These are phyloP conservation scores for Naso thynnoides DNA, from an alignment of 2,797 vertebrate genomes.

Conservation along the genomic window DNA sequence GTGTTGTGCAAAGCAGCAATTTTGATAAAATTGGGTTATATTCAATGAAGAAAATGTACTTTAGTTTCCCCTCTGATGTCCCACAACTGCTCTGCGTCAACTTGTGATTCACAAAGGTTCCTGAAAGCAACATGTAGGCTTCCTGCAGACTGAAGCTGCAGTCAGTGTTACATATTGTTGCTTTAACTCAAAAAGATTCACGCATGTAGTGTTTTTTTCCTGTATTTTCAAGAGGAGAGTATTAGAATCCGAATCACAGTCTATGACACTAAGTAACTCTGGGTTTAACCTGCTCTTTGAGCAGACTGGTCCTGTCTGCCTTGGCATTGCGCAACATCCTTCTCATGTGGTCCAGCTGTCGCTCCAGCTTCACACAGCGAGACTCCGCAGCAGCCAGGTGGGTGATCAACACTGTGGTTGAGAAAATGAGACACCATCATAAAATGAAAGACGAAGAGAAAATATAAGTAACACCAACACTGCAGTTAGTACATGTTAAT, in stretches of 20 bases:
- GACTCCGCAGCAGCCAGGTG: constrained; percentile 91
- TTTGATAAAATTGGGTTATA: too few relatives aligned
- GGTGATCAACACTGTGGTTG: constrained; percentile 85
- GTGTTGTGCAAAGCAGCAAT: too few relatives aligned
- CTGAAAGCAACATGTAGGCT: too few relatives aligned
- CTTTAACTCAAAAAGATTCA: neutral
- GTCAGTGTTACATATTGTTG: too few relatives aligned
- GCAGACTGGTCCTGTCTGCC: constrained; percentile 85
- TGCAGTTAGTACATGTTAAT: neutral
- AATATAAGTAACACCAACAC: neutral
- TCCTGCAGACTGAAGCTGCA: too few relatives aligned
- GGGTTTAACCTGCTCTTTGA: constrained; percentile 89
- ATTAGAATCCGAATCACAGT: neutral
- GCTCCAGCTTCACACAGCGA: constrained; percentile 91
- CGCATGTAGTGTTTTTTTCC: neutral
- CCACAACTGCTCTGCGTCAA: too few relatives aligned
- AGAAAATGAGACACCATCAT: constrained; percentile 4
- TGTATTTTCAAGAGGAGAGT: neutral
- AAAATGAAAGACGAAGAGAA: neutral
- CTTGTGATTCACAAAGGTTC: too few relatives aligned
- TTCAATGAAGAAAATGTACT: too few relatives aligned
- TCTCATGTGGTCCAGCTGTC: constrained; percentile 93
- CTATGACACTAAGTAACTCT: neutral
- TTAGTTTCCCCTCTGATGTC: too few relatives aligned
- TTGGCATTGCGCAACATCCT: constrained; percentile 90